Conservation (phyloP, 2,797 vertebrate genomes). For the Phyllotis vaccarum region DNA sequence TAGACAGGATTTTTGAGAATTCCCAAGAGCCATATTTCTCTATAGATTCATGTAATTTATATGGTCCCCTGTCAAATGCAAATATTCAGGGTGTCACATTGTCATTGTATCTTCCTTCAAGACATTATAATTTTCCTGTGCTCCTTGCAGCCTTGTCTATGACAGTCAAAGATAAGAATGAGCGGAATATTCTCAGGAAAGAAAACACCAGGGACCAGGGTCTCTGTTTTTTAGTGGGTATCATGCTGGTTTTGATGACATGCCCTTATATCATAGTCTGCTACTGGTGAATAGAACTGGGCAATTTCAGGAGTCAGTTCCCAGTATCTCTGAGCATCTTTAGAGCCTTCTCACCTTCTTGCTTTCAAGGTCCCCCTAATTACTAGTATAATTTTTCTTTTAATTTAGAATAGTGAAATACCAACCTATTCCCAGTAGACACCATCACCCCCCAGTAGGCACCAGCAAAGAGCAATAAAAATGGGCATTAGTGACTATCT, state of each 20-base stretch:
- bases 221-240: not conserved
- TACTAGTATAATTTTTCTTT: not conserved
- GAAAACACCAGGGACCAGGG: not conserved
- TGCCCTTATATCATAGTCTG: not conserved
- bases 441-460: not conserved
- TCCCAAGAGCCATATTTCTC: conserved; percentile 30
- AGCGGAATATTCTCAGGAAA: not conserved
- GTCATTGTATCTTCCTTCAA: conserved; percentile 29
- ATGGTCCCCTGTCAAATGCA: conserved; percentile 55
- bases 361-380: not conserved
- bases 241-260: not conserved
- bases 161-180: not conserved
- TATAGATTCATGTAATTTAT: conserved; percentile 57
- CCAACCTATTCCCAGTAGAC: not conserved
- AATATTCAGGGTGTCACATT: conserved; percentile 31
- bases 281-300: not conserved
- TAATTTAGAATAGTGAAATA: not conserved
- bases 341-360: not conserved
- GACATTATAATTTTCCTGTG: conserved; percentile 8
- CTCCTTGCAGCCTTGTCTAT: not conserved
- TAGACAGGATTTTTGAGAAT: conserved; percentile 7
- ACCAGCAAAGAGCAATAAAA: not conserved
- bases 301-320: rapidly evolving
- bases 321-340: not conserved
- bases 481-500: not conserved